A percentile compares a stretch with the other conserved stretches of the same genome.
phyloP scores from a whole-genome alignment of 2,113 vertebrate genomes.

The Chionis minor region DNA sequence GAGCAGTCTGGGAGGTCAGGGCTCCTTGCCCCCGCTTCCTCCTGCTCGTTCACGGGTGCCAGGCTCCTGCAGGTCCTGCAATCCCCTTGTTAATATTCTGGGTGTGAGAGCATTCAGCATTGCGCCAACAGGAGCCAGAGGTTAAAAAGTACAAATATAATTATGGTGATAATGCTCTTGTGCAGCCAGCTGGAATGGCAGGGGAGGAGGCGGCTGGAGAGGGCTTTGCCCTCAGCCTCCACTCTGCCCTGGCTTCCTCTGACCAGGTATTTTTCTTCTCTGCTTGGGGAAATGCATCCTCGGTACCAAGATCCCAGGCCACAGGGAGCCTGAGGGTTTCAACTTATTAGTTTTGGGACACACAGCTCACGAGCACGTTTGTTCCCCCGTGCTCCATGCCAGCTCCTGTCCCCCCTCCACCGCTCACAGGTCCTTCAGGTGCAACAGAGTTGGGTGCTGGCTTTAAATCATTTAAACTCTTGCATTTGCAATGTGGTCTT shows the following conservation, averaged over 20 bases:
- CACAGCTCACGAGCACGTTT: rapidly evolving
- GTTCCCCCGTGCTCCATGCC: not conserved
- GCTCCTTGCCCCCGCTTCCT: not conserved
- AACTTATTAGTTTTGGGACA: not conserved
- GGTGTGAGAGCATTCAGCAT: not conserved
- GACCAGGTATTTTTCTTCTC: not conserved
- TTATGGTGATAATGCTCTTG: not conserved
- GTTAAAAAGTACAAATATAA: conserved; percentile 42
- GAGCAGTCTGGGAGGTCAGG: not conserved
- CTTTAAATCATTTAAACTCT: not conserved
- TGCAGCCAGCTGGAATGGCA: not conserved
- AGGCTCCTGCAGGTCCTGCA: not conserved
- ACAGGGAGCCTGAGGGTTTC: not conserved
- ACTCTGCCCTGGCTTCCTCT: not conserved
- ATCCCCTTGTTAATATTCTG: not conserved
- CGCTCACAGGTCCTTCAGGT: not conserved
- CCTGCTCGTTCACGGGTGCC: not conserved
- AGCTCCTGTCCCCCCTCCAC: not conserved
- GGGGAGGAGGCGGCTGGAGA: not conserved
- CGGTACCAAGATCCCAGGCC: not conserved
- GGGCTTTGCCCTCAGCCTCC: not conserved
- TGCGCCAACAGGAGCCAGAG: not conserved
- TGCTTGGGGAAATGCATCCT: not conserved
- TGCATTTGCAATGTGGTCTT: not conserved
- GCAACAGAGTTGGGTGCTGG: not conserved